Conservation (phyloP, 2,888 invertebrate species). For the Bombylius major region DNA sequence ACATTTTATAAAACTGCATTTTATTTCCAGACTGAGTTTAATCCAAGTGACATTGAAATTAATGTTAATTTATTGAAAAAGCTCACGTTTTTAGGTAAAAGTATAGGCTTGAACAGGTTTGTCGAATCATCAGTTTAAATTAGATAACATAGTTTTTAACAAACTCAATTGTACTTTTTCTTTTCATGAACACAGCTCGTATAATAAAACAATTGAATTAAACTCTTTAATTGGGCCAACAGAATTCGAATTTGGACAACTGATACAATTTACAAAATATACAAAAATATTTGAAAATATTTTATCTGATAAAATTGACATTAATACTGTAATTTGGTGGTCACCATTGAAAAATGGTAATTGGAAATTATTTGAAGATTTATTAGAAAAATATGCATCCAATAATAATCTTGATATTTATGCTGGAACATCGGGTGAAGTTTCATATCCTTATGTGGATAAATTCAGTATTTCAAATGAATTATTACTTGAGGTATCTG, state of each 20-base stretch:
- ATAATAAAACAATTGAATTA: background rate
- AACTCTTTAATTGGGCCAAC: background rate
- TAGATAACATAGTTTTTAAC: too few species aligned
- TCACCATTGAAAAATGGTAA: background rate
- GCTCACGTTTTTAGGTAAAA: too few species aligned
- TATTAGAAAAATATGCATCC: background rate
- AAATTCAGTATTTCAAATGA: background rate
- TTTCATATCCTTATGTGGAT: background rate
- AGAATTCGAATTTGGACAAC: background rate
- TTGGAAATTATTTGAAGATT: background rate
- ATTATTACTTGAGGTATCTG: background rate
- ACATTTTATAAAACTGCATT: too few species aligned
- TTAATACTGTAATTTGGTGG: background rate
- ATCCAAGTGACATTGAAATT: too few species aligned
- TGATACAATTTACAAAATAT: background rate
- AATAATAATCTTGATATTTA: background rate
- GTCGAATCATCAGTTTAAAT: too few species aligned
- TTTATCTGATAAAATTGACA: background rate
- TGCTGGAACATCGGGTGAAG: background rate
- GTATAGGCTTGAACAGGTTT: too few species aligned
- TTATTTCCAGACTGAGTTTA: too few species aligned
- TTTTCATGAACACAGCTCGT: too few species aligned
- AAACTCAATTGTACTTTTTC: too few species aligned
- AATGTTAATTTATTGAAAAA: too few species aligned
- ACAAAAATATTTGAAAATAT: background rate